Evolutionary conservation across 1,140 invertebrate species (phyloP).

Genomic region (Zaprionus kolodkinae): DNA sequence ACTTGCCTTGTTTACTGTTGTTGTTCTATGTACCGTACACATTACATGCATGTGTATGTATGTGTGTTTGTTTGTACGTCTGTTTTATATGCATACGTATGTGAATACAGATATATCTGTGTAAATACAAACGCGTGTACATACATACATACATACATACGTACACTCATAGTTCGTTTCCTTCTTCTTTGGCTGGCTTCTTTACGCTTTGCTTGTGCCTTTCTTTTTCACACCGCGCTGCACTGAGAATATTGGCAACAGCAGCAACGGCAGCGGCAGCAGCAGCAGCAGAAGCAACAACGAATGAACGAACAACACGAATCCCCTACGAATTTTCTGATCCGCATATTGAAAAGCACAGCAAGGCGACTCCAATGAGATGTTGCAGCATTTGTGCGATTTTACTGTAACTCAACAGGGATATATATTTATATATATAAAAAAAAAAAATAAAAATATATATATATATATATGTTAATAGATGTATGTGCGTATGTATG

Average conservation of each 20-base stretch:
- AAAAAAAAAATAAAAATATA: too few species aligned
- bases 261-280: constrained; percentile 13
- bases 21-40: constrained; percentile 22
- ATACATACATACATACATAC: constrained; percentile 11
- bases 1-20: constrained; percentile 33
- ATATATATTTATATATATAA: neutral
- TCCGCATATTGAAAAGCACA: neutral
- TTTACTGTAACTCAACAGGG: neutral
- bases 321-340: constrained; percentile 31
- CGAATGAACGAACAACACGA: constrained; percentile 15
- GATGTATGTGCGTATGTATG: too few species aligned
- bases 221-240: constrained; percentile 55
- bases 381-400: too few species aligned
- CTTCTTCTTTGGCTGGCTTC: constrained; percentile 56
- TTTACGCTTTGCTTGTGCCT: constrained; percentile 51
- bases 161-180: constrained; percentile 43
- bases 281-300: constrained; percentile 42
- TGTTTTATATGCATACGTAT: constrained; percentile 16
- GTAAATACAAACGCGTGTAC: neutral
- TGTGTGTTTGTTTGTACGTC: neutral
- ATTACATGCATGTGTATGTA: neutral
- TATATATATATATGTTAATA: neutral
- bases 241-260: constrained; percentile 53
- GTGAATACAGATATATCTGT: constrained; percentile 1
- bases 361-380: neutral